These are phyloP conservation scores for Melipona bicolor DNA, from an alignment of 2,888 invertebrate species.

Conservation along the genomic window DNA sequence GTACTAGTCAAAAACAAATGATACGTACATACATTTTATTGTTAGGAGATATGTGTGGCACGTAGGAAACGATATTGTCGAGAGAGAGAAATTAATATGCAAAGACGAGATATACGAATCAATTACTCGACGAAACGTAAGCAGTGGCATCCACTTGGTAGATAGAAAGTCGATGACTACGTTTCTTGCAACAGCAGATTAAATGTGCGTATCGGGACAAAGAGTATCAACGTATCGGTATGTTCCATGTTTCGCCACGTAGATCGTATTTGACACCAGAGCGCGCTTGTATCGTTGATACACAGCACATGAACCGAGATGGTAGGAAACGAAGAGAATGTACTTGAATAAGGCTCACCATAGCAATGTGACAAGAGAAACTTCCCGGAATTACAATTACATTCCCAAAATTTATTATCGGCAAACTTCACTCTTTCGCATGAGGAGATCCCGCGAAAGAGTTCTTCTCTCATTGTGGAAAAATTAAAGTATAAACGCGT, in stretches of 20 bases:
- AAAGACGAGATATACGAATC: neutral
- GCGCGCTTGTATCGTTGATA: slow-evolving; percentile 4
- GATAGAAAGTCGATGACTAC: neutral
- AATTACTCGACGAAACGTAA: neutral
- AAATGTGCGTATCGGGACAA: neutral
- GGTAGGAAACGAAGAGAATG: neutral
- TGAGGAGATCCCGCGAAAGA: too few relatives aligned
- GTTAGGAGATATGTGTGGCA: neutral
- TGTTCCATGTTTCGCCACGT: neutral
- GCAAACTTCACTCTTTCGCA: too few relatives aligned
- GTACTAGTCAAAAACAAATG: neutral
- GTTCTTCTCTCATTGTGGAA: too few relatives aligned
- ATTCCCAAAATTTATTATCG: too few relatives aligned
- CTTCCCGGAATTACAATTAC: too few relatives aligned
- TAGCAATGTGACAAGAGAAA: neutral
- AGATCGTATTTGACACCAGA: neutral
- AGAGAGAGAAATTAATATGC: neutral
- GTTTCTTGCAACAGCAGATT: neutral
- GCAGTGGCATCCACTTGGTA: neutral
- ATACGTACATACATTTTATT: neutral
- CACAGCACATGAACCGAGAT: neutral
- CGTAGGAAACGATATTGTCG: neutral
- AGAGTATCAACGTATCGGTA: neutral
- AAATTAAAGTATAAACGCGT: too few relatives aligned
- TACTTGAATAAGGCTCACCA: neutral